Percentiles rank a stretch among this genome's conserved stretches.
phyloP scores from a whole-genome alignment of 2,113 vertebrate genomes.

The Silurus glanis region DNA sequence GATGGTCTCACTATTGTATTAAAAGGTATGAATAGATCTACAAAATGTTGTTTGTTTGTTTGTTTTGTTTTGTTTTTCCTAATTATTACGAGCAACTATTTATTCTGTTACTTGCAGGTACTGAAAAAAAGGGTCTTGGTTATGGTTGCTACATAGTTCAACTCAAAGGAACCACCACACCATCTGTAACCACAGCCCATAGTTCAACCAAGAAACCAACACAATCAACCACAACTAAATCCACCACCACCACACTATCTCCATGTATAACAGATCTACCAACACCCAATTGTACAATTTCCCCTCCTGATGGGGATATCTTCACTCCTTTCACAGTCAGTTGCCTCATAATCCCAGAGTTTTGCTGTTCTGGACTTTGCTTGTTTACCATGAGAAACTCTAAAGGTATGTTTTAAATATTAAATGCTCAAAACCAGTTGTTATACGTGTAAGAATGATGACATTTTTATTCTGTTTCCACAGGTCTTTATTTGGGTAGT shows the following conservation, averaged over 20 bases:
- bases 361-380: background rate
- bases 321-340: background rate
- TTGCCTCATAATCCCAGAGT: background rate
- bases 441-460: background rate
- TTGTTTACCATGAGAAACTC: background rate
- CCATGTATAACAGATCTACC: background rate
- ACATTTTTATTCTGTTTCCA: background rate
- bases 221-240: background rate
- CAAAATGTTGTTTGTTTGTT: background rate
- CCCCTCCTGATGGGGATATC: background rate
- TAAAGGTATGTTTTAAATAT: background rate
- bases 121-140: background rate
- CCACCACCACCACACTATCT: background rate
- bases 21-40: background rate
- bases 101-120: background rate
- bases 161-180: too few relatives aligned
- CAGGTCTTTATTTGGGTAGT: slow-evolving; percentile 10
- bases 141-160: background rate
- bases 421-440: background rate
- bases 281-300: background rate
- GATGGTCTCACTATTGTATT: background rate
- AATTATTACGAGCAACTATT: background rate
- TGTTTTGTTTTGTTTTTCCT: background rate
- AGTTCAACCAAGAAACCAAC: background rate
- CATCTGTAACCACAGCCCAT: background rate